Evolutionary conservation across 2,888 invertebrate genomes (phyloP).

Genomic region (Lasioglossum vierecki): DNA sequence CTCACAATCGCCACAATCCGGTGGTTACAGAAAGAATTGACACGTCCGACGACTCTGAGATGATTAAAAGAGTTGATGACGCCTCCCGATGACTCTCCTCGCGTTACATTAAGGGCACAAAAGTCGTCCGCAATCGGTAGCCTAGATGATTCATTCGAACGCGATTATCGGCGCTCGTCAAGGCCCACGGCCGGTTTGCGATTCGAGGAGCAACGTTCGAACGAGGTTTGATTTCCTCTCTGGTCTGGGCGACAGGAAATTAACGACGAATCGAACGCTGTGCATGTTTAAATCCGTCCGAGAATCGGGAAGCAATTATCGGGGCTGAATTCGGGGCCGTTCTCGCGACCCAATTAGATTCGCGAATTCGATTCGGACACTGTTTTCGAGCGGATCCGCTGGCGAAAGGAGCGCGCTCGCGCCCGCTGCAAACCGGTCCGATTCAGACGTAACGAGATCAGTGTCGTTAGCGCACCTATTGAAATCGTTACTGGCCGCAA

Average conservation of each 20-base stretch:
- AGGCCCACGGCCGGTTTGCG: conserved; percentile 4
- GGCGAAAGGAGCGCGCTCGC: background rate
- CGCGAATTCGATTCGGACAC: conserved; percentile 5
- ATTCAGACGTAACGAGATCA: conserved; percentile 17
- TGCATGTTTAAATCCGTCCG: conserved; percentile 59
- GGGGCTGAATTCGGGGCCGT: conserved; percentile 25
- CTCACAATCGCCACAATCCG: too few relatives aligned
- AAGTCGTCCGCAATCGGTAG: background rate
- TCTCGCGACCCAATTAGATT: conserved; percentile 47
- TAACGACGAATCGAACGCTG: conserved; percentile 60
- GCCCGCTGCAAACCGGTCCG: conserved; percentile 2
- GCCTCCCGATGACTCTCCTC: background rate
- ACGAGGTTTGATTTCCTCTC: conserved; percentile 56
- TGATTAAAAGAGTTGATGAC: background rate
- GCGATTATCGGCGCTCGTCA: conserved; percentile 34
- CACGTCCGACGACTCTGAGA: background rate
- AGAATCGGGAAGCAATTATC: conserved; percentile 50
- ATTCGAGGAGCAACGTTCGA: background rate
- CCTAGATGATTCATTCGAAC: conserved; percentile 39
- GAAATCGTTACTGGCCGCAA: background rate
- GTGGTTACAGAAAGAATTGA: background rate
- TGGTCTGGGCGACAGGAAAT: conserved; percentile 54
- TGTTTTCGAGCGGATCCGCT: conserved; percentile 22
- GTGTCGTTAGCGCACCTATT: conserved; percentile 11
- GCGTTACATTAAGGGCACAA: background rate